Conservation (phyloP, 2,113 vertebrate genomes). For the Rallus limicola region DNA sequence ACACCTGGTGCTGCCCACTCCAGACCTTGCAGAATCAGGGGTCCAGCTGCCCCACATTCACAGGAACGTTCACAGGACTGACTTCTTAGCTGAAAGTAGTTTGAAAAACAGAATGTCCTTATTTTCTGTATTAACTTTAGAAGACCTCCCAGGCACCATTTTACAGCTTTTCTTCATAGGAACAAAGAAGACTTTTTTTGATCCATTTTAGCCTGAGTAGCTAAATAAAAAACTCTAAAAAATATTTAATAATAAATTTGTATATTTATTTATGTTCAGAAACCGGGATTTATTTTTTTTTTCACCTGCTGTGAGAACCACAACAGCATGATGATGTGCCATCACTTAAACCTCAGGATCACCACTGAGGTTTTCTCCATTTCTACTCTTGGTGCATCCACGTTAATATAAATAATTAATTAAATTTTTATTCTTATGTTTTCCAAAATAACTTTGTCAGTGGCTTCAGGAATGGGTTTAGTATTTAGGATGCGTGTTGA, state of each 20-base stretch:
- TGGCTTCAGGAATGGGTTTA: background rate
- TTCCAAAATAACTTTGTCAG: background rate
- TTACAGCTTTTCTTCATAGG: background rate
- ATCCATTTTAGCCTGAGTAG: background rate
- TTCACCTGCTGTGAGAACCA: background rate
- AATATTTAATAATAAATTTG: background rate
- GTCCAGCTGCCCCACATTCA: background rate
- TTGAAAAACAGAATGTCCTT: background rate
- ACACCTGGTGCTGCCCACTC: background rate
- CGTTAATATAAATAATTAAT: background rate
- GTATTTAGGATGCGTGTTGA: background rate
- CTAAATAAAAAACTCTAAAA: background rate
- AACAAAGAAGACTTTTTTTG: background rate
- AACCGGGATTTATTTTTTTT: too few relatives aligned
- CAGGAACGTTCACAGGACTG: accelerated
- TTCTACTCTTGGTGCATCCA: background rate
- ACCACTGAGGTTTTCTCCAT: background rate
- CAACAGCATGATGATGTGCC: background rate
- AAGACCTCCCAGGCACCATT: background rate
- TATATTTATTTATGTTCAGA: background rate
- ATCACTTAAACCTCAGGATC: background rate
- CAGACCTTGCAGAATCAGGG: background rate
- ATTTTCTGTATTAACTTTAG: background rate
- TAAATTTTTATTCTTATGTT: background rate
- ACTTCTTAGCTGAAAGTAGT: background rate